Evolutionary conservation across 2,888 invertebrate species (phyloP), one percentile per base, ranked within the genome.

Genomic region (Melitaea athalia): DNA sequence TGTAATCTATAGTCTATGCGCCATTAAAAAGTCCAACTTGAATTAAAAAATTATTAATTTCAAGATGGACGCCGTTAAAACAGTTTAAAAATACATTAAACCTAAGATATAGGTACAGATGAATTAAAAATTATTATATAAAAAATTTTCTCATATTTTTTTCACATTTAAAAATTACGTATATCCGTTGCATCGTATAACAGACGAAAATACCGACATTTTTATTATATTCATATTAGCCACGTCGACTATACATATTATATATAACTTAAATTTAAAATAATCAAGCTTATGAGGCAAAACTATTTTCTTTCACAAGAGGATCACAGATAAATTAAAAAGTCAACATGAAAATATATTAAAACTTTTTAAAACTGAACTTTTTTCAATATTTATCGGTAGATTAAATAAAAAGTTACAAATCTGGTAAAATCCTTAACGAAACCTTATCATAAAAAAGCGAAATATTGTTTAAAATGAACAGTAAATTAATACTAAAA

Each of bases 181-280:
- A 92, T 92, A 89, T 92, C 85, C 84, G 91, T 92, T 92, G 71
- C 85, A 59, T 88, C 85, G 84, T 86, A 87, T 86, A 86, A 77
- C 86, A 83, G 79, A 79, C 79, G 79, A 78, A 78, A 53, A 49
- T 64, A 70, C 72, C 72, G 72, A 72, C 65, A 70, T 70, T 72
- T 72, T 70, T 72, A 65, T 63, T 65, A 47, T 63, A 49, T 43
- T 38, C 50, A 55, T 53, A 57, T 61, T 12, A 24, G 50, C 49
- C 57, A 67, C 62, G 49, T 62, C 43, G 52, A 70, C 45, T 24
- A 52, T 47, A 63, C 57, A 83, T 83, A 52, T 42, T 83, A 52
- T 42, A 12, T 52, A 49, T 59, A 83, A 83, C 47, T 60, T 57
- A 66, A n/a, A 42, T 14, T 42, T 42, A 61, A 57, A 59, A 55